Evolutionary conservation across 2,888 invertebrate species (phyloP).

Genomic region (Macaria notata): DNA sequence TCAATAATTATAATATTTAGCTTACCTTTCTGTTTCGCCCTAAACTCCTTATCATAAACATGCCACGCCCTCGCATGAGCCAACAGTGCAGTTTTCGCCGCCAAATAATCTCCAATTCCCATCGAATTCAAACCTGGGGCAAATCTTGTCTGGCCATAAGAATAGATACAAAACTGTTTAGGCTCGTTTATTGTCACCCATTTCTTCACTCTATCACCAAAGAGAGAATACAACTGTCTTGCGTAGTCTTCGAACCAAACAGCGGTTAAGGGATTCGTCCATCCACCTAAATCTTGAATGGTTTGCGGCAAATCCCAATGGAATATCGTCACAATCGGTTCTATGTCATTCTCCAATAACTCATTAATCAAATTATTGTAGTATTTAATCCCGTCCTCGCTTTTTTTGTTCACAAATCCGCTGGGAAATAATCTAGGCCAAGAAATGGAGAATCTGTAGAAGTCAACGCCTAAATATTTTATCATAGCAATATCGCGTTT

Average conservation of each 20-base stretch:
- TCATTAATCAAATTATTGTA: constrained; percentile 85
- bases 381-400: constrained; percentile 82
- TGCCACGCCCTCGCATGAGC: constrained; percentile 82
- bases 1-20: neutral
- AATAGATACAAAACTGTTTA: constrained; percentile 57
- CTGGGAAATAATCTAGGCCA: constrained; percentile 85
- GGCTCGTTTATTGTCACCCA: constrained; percentile 85
- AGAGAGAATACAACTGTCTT: constrained; percentile 63
- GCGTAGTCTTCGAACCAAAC: constrained; percentile 79
- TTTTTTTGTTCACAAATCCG: constrained; percentile 78
- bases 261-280: constrained; percentile 68
- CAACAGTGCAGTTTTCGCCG: constrained; percentile 71
- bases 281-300: constrained; percentile 83
- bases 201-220: constrained; percentile 75
- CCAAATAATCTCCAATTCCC: constrained; percentile 77
- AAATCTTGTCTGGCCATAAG: constrained; percentile 65
- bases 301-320: constrained; percentile 81
- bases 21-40: constrained; percentile 51
- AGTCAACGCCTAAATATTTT: constrained; percentile 68
- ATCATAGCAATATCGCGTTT: constrained; percentile 77
- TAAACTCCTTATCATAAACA: constrained; percentile 66
- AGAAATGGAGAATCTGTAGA: constrained; percentile 83
- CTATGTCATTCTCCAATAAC: constrained; percentile 80
- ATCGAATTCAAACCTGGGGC: constrained; percentile 64
- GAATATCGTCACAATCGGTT: constrained; percentile 82